Evolutionary conservation across 2,113 vertebrate genomes (phyloP).

Genomic region (Procapra przewalskii): DNA sequence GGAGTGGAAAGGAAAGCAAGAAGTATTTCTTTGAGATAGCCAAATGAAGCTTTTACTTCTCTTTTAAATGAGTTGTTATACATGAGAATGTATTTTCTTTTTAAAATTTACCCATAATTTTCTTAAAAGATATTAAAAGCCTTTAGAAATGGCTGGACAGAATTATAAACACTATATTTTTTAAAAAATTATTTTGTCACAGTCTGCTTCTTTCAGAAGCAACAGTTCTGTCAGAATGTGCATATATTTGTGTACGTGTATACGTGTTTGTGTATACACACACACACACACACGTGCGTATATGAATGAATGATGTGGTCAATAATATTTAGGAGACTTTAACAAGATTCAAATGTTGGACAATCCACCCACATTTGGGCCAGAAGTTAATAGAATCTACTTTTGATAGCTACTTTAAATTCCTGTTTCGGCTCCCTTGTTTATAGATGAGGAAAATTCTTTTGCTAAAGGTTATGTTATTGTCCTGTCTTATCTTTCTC

Average conservation of each 20-base stretch:
- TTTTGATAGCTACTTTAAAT: neutral
- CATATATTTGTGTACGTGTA: neutral
- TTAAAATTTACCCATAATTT: neutral
- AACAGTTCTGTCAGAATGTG: neutral
- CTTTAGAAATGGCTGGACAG: neutral
- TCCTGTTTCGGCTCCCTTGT: neutral
- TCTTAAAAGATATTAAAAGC: neutral
- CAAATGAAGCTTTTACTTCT: neutral
- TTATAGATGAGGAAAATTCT: conserved; percentile 33
- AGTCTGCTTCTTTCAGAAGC: neutral
- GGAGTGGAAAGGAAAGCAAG: neutral
- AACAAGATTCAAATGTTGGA: neutral
- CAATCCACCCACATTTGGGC: neutral
- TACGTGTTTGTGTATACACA: neutral
- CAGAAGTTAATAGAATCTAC: neutral
- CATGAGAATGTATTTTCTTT: neutral
- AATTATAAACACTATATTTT: neutral
- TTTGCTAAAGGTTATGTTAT: neutral
- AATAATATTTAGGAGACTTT: neutral
- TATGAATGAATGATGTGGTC: neutral
- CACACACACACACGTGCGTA: neutral
- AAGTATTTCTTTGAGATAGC: neutral
- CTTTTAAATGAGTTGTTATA: conserved; percentile 1
- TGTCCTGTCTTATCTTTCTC: neutral
- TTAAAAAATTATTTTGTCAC: neutral